These are phyloP conservation scores for Molothrus ater DNA, from an alignment of 2,797 vertebrate genomes.

Conservation along the genomic window DNA sequence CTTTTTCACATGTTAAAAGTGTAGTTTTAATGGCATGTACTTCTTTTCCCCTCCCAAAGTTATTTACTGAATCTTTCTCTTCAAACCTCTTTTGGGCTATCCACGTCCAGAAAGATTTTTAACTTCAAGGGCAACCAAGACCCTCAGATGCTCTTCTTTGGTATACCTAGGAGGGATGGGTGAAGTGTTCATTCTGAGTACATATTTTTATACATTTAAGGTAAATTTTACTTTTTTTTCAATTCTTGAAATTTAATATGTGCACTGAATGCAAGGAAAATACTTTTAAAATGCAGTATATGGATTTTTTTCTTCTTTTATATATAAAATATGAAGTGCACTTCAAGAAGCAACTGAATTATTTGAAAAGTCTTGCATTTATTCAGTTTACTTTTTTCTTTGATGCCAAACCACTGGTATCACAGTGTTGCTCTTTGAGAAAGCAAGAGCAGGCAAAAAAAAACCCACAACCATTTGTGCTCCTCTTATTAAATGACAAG, in stretches of 20 bases:
- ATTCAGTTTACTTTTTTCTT: background rate
- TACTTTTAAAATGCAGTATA: background rate
- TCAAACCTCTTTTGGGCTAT: background rate
- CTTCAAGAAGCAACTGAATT: background rate
- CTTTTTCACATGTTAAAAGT: background rate
- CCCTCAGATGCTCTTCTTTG: background rate
- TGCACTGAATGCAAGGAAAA: background rate
- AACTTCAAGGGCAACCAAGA: background rate
- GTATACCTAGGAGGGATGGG: background rate
- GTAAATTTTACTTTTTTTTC: background rate
- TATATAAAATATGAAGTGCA: background rate
- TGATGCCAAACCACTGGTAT: background rate
- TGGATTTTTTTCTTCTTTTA: background rate
- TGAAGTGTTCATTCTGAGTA: background rate
- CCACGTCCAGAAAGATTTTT: background rate
- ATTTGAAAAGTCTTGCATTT: background rate
- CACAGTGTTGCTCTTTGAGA: background rate
- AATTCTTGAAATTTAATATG: background rate
- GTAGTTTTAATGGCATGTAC: background rate
- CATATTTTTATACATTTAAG: background rate
- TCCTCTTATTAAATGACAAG: background rate
- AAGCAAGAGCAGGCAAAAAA: background rate
- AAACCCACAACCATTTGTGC: background rate
- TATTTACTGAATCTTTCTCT: background rate
- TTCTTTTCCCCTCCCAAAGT: background rate